Base-by-base conservation (phyloP, 1,140 invertebrate genomes). In the Drosophila nasuta region DNA sequence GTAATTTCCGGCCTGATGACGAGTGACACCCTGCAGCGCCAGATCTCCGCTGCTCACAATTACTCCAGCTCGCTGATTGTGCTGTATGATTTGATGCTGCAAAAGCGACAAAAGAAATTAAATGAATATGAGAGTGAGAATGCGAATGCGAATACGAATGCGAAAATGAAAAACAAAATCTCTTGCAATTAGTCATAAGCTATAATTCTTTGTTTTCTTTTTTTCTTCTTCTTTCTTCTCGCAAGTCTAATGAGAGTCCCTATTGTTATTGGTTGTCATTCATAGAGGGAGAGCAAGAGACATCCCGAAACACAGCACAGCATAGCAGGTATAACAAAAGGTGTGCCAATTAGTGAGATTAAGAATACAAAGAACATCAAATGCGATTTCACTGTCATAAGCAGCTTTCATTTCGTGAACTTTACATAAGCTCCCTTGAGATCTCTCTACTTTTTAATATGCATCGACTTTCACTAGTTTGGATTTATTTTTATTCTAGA, bases 1-100 rank as follows among this genome's bases (percentile, higher is more conserved):
- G 91, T 98, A 98, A 92, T 96, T 96, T n/a, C 97, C 97, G 3
- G 96, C 96, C 91, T 97, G 96, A 48, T 95, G 94, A 72, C 96
- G 93, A 57, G 95, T 95, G 30, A 98, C 96, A 59, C 95, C 95
- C 82, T 97, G 96, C 67, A 98, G 93, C 4, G 96, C 97, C 48
- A 98, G 93, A 89, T 96, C 95, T 49, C 95, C 95, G 91, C 96
- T 96, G 79, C 96, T 97, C 15, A 97, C 96, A 78, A 98, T 97
- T 2, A 98, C 94, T 3, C 97, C 97, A 38, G 94, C 94, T 75
- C 96, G 95, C 38, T 95, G 95, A 93, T 97, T 97, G 81, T 97
- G 96, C 92, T 96, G 96, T 41, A 98, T 95, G 20, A 96, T 93
- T 91, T 96, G 94, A 69, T 96, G 96, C 97, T 98, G 94, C 41